Evolutionary conservation across 1,140 invertebrate genomes (phyloP), one percentile per base, ranked within the genome.

Genomic region (Drosophila rufa): DNA sequence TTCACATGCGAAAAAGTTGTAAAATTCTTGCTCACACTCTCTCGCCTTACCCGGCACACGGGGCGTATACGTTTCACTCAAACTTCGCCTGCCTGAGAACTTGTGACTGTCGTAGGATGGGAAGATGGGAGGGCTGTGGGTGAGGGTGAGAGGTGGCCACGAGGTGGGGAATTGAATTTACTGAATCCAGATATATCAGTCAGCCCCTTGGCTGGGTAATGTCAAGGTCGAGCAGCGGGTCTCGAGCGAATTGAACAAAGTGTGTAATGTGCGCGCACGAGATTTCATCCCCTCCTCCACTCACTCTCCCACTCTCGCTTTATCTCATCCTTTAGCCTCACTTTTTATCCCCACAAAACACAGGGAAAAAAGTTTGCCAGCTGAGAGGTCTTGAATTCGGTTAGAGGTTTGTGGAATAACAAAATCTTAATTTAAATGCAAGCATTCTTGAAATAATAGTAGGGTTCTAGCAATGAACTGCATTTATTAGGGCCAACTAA

Each of bases 1-100:
- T 89, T 80, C 76, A 78, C 78, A 90, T 90, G 74, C 79, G 75
- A 75, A 90, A 89, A 90, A 90, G 86, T 85, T 90, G 74, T 79
- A 79, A 84, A 90, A 62, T 85, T 87, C 76, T 42, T 45, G 46
- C 55, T 51, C 53, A 68, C 62, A 38, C 46, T 25, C 46, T 25
- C 17, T 17, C n/a, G 3, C 36, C 12, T 14, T 2, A 15, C 14
- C 1, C 5, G 27, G 66, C 43, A 50, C 68, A 74, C 68, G 68
- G 67, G 55, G 67, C 46, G 70, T 73, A 73, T 60, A 50, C 67
- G 67, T 71, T 73, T 58, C 53, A 51, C 19, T 38, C 46, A 50
- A 60, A 59, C 58, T 43, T 40, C 25, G 19, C 12, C 38, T 47
- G 57, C 14, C 25, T 22, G 57, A 9, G 36, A 40, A 65, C 55